A percentile compares a stretch with the other conserved stretches of the same genome.
Evolutionary conservation across 1,140 invertebrate genomes (phyloP).

Genomic region (Drosophila trapezifrons): DNA sequence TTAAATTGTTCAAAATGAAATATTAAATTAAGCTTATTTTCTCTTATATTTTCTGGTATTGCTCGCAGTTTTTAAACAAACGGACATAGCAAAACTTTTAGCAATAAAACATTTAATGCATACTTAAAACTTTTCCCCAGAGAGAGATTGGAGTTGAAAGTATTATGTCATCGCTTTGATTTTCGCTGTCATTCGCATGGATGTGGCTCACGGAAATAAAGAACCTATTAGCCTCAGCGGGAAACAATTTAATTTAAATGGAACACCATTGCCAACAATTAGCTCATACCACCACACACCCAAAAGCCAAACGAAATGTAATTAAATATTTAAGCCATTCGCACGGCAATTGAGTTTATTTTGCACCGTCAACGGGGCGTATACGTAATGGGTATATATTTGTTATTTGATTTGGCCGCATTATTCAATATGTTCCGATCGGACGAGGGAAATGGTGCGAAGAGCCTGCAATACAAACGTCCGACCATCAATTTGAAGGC

Average conservation of each 20-base stretch:
- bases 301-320: constrained; percentile 23
- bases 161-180: constrained; percentile 21
- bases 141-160: neutral
- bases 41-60: too few relatives aligned
- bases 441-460: constrained; percentile 28
- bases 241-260: constrained; percentile 23
- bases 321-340: constrained; percentile 58
- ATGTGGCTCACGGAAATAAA: constrained; percentile 11
- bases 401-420: constrained; percentile 52
- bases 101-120: neutral
- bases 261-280: constrained; percentile 15
- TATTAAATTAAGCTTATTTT: neutral
- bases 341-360: constrained; percentile 40
- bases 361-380: constrained; percentile 43
- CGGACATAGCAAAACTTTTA: neutral
- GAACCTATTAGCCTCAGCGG: constrained; percentile 12
- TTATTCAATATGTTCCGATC: constrained; percentile 57
- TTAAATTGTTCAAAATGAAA: neutral
- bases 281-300: constrained; percentile 4
- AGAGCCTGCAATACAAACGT: constrained; percentile 26
- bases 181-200: constrained; percentile 1
- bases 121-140: neutral
- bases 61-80: neutral
- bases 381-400: constrained; percentile 28
- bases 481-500: constrained; percentile 48